phyloP scores from a whole-genome alignment of 2,113 vertebrate species.

The Prunella fulvescens region DNA sequence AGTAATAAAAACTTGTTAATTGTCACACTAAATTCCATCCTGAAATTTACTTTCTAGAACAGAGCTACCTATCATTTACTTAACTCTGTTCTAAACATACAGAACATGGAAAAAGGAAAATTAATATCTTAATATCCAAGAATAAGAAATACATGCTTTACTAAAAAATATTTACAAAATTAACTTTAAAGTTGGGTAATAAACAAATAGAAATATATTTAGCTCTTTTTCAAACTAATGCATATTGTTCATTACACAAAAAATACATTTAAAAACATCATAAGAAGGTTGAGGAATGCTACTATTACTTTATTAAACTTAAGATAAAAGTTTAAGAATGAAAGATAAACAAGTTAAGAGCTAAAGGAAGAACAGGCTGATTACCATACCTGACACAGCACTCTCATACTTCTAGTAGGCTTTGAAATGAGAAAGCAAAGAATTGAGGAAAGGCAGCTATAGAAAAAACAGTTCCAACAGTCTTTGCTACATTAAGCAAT shows the following conservation, averaged over 20 bases:
- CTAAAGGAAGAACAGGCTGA: conserved; percentile 79
- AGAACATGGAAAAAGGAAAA: background rate
- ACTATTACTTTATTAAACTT: background rate
- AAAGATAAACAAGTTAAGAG: conserved; percentile 33
- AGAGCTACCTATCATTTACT: background rate
- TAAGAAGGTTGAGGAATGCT: background rate
- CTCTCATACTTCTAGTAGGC: conserved; percentile 99
- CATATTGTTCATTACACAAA: background rate
- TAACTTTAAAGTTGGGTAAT: background rate
- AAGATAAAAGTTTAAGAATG: background rate
- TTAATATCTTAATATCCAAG: background rate
- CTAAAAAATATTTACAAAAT: background rate
- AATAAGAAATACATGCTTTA: conserved; percentile 17
- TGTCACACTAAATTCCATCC: background rate
- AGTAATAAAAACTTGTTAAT: background rate
- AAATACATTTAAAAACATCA: background rate
- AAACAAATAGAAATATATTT: background rate
- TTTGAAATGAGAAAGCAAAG: conserved; percentile 94
- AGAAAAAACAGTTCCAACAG: conserved; percentile 68
- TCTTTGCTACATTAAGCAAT: conserved; percentile 40
- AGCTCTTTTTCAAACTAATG: background rate
- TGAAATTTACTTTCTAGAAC: background rate
- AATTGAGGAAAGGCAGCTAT: conserved; percentile 84
- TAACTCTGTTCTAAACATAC: background rate
- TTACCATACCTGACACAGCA: conserved; percentile 99